phyloP scores from a whole-genome alignment of 2,797 vertebrate genomes.

The Poecilia wingei region DNA sequence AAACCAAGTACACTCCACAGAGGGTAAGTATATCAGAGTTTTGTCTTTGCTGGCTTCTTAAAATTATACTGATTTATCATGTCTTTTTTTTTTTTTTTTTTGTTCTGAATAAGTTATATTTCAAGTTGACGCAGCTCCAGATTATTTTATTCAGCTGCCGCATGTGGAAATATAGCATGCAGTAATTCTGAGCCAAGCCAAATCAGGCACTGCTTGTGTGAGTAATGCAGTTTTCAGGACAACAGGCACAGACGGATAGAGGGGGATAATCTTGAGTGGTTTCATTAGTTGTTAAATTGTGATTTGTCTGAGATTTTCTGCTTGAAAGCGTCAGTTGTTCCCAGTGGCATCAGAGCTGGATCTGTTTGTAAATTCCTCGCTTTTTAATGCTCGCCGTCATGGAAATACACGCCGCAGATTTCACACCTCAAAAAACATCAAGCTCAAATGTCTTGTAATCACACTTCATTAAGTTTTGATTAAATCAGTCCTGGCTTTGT shows the following conservation, averaged over 20 bases:
- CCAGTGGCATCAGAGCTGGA: constrained; percentile 69
- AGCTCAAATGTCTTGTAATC: constrained; percentile 66
- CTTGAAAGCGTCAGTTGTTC: constrained; percentile 67
- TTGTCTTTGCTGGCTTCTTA: constrained; percentile 10
- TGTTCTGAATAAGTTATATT: constrained; percentile 27
- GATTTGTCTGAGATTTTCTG: constrained; percentile 78
- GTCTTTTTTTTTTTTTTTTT: background rate
- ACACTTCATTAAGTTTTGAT: constrained; percentile 61
- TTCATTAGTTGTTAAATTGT: constrained; percentile 78
- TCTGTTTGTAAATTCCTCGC: constrained; percentile 65
- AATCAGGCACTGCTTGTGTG: constrained; percentile 49
- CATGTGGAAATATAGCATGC: constrained; percentile 25
- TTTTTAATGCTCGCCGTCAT: constrained; percentile 57
- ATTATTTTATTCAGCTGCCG: constrained; percentile 23
- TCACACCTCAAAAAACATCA: constrained; percentile 61
- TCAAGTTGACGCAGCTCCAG: constrained; percentile 14
- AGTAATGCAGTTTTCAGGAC: constrained; percentile 65
- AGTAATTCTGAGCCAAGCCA: constrained; percentile 52
- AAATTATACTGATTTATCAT: constrained; percentile 22
- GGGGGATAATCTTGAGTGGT: constrained; percentile 63
- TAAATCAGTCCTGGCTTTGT: constrained; percentile 54
- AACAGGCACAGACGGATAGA: constrained; percentile 60
- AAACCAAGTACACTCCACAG: constrained; percentile 90
- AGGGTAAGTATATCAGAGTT: constrained; percentile 85
- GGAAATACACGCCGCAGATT: constrained; percentile 52